Conservation (phyloP, 2,888 invertebrate genomes). For the Euplagia quadripunctaria region DNA sequence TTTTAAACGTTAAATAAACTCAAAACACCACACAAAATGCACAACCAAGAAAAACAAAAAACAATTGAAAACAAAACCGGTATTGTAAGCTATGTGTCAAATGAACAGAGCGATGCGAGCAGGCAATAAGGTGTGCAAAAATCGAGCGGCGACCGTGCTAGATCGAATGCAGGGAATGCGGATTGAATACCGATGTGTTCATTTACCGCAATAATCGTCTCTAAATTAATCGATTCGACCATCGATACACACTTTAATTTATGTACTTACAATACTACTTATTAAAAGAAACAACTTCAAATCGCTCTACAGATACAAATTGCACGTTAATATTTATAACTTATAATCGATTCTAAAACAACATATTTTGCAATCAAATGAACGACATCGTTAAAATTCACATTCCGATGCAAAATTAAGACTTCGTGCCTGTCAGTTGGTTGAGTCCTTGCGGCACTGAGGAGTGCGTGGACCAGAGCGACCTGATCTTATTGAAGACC, state of each 20-base stretch:
- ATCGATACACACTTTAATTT: slow-evolving; percentile 22
- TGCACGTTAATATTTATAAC: slow-evolving; percentile 28
- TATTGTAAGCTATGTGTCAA: slow-evolving; percentile 74
- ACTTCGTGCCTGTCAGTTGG: slow-evolving; percentile 90
- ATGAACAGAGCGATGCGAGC: slow-evolving; percentile 71
- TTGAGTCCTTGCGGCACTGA: slow-evolving; percentile 93
- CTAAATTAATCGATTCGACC: slow-evolving; percentile 51
- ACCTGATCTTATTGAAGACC: slow-evolving; percentile 95
- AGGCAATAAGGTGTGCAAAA: slow-evolving; percentile 84
- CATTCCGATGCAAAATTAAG: slow-evolving; percentile 71
- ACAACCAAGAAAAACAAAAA: slow-evolving; percentile 48
- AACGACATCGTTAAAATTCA: slow-evolving; percentile 62
- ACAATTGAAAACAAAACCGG: slow-evolving; percentile 62
- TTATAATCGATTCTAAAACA: slow-evolving; percentile 39
- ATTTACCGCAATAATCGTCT: slow-evolving; percentile 57
- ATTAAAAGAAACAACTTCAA: slow-evolving; percentile 25
- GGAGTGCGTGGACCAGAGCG: slow-evolving; percentile 93
- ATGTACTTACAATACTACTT: slow-evolving; percentile 11
- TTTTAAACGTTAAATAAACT: slow-evolving; percentile 48
- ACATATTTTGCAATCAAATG: slow-evolving; percentile 51
- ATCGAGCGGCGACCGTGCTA: slow-evolving; percentile 69
- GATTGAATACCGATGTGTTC: slow-evolving; percentile 71
- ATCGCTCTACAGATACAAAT: slow-evolving; percentile 29
- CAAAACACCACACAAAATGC: slow-evolving; percentile 64
- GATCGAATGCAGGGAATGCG: slow-evolving; percentile 76